A percentile compares a stretch with the other conserved stretches of the same genome.
phyloP scores from a whole-genome alignment of 1,140 invertebrate genomes.

The Papilio dardanus region DNA sequence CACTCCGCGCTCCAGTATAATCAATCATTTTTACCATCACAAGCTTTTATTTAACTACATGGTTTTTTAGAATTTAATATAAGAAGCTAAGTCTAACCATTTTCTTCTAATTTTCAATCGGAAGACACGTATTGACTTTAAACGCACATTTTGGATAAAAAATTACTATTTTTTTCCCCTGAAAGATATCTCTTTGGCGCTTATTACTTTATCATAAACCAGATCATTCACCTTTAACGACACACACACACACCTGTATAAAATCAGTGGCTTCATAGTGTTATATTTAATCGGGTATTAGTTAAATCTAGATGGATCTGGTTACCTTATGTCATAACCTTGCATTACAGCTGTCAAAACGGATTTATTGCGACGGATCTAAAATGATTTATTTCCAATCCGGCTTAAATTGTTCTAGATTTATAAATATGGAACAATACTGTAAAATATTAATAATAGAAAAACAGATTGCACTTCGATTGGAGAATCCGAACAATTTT shows the following conservation, averaged over 20 bases:
- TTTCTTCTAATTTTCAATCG: too few relatives aligned
- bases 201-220: too few relatives aligned
- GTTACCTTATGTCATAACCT: not conserved
- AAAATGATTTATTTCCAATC: not conserved
- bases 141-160: too few relatives aligned
- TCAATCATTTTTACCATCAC: constrained; percentile 36
- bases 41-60: constrained; percentile 27
- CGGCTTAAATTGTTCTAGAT: not conserved
- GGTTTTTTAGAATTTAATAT: constrained; percentile 11
- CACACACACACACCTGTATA: too few relatives aligned
- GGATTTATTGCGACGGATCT: not conserved
- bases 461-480: not conserved
- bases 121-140: too few relatives aligned
- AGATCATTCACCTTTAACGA: too few relatives aligned
- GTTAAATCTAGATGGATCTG: not conserved
- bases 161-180: too few relatives aligned
- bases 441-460: not conserved
- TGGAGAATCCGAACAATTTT: not conserved
- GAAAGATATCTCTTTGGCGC: too few relatives aligned
- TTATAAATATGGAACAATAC: not conserved
- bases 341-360: not conserved
- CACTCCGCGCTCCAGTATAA: constrained; percentile 20
- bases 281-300: too few relatives aligned
- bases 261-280: too few relatives aligned
- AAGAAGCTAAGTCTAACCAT: not conserved